Base-by-base conservation (phyloP, 2,888 invertebrate species). In the Polyommatus icarus region DNA sequence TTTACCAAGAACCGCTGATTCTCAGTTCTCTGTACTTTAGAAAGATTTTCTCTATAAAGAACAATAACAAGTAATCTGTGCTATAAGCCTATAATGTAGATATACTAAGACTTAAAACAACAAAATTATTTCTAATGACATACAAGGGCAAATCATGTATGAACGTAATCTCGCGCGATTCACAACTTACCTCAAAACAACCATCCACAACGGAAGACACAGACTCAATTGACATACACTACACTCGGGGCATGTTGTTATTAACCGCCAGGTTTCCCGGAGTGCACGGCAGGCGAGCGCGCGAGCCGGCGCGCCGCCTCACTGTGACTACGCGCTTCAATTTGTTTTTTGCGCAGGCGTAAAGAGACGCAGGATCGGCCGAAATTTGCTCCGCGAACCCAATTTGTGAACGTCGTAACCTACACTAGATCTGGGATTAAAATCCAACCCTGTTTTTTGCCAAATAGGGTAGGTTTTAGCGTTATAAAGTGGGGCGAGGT, bases 251-350 rank as follows among this genome's bases (percentile, higher is more conserved):
- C 85, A 87, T 87, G 83, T 87, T 91, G 92, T 92, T 89, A 92
- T 89, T 91, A 89, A 87, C 85, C 83, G 84, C 80, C 80, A 86
- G 85, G 85, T 80, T 79, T 78, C 77, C 83, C 78, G 90, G 85
- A 88, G 87, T 84, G 82, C 88, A 88, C 86, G 95, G 95, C 94
- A 88, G 94, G 92, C 95, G 94, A 87, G 91, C 95, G 89, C 94
- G 94, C 90, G 90, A 94, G 83, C 93, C 93, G 88, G 94, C 95
- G 87, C 94, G 95, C 90, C 95, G 95, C 89, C 93, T 88, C 84
- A 86, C 87, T 91, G 88, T 89, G 87, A 92, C 90, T 91, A 83
- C 86, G 86, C 87, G 87, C 84, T 86, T 83, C 82, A 84, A 85
- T 86, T 82, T 83, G 83, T 83, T 87, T 87, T 87, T 87, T 85